A percentile compares a stretch with the other conserved stretches of the same genome.
Conservation (phyloP, 2,113 vertebrate genomes). For the Myocastor coypus region DNA sequence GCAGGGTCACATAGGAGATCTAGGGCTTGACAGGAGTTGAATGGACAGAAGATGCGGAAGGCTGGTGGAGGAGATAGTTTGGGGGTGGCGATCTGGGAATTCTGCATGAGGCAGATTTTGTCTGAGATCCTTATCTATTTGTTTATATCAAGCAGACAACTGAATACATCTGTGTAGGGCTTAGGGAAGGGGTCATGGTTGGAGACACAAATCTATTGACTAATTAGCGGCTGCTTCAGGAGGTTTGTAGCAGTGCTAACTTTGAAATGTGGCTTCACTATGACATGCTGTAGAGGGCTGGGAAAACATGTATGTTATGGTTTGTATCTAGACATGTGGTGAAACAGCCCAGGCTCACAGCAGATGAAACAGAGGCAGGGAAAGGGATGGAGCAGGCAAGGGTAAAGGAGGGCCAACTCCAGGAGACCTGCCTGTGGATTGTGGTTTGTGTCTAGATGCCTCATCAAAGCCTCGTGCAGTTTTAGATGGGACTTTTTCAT, state of each 20-base stretch:
- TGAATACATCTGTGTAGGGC: not conserved
- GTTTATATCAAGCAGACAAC: fast-evolving
- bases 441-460: not conserved
- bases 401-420: not conserved
- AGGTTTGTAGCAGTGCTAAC: not conserved
- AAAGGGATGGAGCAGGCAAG: not conserved
- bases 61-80: not conserved
- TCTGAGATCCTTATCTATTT: not conserved
- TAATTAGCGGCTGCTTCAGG: not conserved
- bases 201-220: not conserved
- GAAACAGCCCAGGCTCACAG: not conserved
- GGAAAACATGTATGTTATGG: not conserved
- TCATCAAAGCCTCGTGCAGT: not conserved
- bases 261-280: not conserved
- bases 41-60: not conserved
- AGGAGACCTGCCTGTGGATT: not conserved
- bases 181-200: too few species aligned
- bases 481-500: not conserved
- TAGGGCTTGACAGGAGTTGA: not conserved
- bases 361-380: not conserved
- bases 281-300: not conserved
- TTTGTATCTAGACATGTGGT: not conserved
- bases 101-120: not conserved
- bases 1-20: not conserved
- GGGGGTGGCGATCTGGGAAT: not conserved